Conservation (phyloP, 2,888 invertebrate genomes). For the Xylota sylvarum region DNA sequence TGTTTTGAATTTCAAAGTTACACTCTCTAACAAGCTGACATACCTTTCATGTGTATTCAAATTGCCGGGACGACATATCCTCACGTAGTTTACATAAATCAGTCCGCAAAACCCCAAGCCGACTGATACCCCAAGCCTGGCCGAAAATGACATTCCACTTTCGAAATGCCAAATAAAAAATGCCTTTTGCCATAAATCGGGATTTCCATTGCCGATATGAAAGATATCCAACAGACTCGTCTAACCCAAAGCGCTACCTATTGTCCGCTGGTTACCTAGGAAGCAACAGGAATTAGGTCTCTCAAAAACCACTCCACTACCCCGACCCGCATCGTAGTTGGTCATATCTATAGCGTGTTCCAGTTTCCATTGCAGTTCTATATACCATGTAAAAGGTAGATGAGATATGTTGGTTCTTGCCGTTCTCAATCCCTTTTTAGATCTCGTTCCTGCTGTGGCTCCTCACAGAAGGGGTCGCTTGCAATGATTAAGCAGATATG, state of each 20-base stretch:
- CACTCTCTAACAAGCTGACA: neutral
- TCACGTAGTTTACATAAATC: conserved; percentile 69
- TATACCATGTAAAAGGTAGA: conserved; percentile 8
- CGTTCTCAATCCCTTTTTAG: neutral
- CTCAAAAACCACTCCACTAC: conserved; percentile 24
- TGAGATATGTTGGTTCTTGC: conserved; percentile 3
- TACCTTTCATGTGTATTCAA: neutral
- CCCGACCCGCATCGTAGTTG: conserved; percentile 10
- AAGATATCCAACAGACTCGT: conserved; percentile 34
- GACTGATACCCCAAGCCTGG: neutral
- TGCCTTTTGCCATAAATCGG: conserved; percentile 43
- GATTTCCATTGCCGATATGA: conserved; percentile 38
- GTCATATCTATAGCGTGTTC: conserved; percentile 35
- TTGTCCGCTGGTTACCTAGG: conserved; percentile 51
- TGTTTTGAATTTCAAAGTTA: neutral
- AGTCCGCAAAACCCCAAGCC: conserved; percentile 14
- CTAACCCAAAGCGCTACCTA: conserved; percentile 20
- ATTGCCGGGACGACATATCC: conserved; percentile 30
- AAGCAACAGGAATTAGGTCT: conserved; percentile 63
- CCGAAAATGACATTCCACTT: conserved; percentile 21
- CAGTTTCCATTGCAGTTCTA: conserved; percentile 52
- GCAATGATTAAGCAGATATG: conserved; percentile 13
- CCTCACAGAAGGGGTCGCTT: conserved; percentile 42
- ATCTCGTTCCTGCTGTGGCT: conserved; percentile 2
- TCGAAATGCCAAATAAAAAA: conserved; percentile 38